Percentiles rank a stretch among this genome's conserved stretches.
These are phyloP conservation scores for Marasmarcha lunaedactyla DNA, from an alignment of 2,888 invertebrate genomes.

Conservation along the genomic window DNA sequence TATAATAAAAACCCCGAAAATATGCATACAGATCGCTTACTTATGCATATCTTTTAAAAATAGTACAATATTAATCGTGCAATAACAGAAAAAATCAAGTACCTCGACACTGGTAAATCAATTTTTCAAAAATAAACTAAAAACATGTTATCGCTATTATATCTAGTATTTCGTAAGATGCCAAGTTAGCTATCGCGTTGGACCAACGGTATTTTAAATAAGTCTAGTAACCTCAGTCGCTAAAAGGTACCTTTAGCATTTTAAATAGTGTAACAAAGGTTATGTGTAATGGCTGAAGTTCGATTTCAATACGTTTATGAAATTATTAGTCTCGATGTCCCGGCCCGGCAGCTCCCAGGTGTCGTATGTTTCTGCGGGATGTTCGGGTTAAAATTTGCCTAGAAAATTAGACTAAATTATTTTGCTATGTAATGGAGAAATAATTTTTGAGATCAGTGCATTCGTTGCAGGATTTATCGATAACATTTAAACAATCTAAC, in stretches of 20 bases:
- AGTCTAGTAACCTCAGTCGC: slow-evolving; percentile 55
- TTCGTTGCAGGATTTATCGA: too few relatives aligned
- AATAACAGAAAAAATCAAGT: slow-evolving; percentile 32
- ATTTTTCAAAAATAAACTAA: slow-evolving; percentile 22
- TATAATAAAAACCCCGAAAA: too few relatives aligned
- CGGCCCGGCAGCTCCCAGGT: too few relatives aligned
- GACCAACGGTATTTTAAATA: slow-evolving; percentile 54
- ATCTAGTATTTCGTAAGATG: slow-evolving; percentile 58
- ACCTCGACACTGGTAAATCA: slow-evolving; percentile 13
- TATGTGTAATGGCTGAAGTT: too few relatives aligned
- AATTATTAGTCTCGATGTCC: too few relatives aligned
- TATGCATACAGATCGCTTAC: too few relatives aligned
- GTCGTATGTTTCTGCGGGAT: too few relatives aligned
- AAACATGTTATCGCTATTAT: slow-evolving; percentile 20
- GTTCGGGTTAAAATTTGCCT: too few relatives aligned
- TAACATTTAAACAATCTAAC: too few relatives aligned
- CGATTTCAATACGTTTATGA: too few relatives aligned
- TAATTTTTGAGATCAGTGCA: too few relatives aligned
- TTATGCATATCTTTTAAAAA: neutral
- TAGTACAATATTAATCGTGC: slow-evolving; percentile 25
- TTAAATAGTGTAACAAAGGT: slow-evolving; percentile 18
- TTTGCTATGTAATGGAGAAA: neutral
- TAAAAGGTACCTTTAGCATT: slow-evolving; percentile 51
- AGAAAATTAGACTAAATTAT: slow-evolving; percentile 12
- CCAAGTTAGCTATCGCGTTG: slow-evolving; percentile 60